These are phyloP conservation scores for Drosophila kanapiae DNA, from an alignment of 1,140 invertebrate species.

Conservation along the genomic window DNA sequence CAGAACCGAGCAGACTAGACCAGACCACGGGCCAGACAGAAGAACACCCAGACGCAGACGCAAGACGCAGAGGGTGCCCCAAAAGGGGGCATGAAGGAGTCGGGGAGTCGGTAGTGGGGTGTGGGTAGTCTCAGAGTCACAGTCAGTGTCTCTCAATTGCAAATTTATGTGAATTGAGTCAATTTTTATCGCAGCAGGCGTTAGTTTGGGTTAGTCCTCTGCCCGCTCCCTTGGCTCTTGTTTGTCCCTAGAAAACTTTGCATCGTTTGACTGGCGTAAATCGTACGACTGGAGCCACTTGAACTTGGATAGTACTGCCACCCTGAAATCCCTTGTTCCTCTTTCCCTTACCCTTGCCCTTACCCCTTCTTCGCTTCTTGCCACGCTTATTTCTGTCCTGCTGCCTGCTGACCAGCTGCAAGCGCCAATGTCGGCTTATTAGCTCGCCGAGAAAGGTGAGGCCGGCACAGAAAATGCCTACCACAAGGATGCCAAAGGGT, in stretches of 20 bases:
- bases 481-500: constrained; percentile 85
- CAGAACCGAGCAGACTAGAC: constrained; percentile 33
- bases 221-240: constrained; percentile 23
- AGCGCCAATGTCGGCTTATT: constrained; percentile 14
- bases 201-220: constrained; percentile 43
- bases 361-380: background rate
- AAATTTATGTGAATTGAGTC: constrained; percentile 82
- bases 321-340: constrained; percentile 40
- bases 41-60: constrained; percentile 27
- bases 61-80: constrained; percentile 13
- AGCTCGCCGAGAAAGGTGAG: constrained; percentile 61
- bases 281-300: constrained; percentile 61
- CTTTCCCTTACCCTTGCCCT: constrained; percentile 11
- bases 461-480: constrained; percentile 71
- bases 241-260: constrained; percentile 66
- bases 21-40: constrained; percentile 35
- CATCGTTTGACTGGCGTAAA: constrained; percentile 74
- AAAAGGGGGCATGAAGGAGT: background rate
- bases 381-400: background rate
- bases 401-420: constrained; percentile 11
- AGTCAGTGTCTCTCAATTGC: constrained; percentile 66
- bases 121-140: constrained; percentile 8
- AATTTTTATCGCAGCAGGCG: constrained; percentile 72
- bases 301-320: constrained; percentile 50
- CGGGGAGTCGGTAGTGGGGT: background rate